Percentiles rank a stretch among this genome's conserved stretches.
Conservation (phyloP, 2,888 invertebrate genomes). For the Tenodera sinensis region DNA sequence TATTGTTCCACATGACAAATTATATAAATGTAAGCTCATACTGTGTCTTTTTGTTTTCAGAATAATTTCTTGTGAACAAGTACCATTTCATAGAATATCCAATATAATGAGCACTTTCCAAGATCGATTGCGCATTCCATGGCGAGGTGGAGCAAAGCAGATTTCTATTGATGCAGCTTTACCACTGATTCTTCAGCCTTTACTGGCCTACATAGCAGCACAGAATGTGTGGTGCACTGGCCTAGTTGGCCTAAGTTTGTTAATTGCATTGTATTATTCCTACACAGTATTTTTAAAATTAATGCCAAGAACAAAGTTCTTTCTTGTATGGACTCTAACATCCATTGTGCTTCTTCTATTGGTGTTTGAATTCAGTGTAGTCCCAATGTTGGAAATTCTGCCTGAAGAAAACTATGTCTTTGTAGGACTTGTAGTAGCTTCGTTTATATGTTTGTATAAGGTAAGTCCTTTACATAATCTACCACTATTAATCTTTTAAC, state of each 20-base stretch:
- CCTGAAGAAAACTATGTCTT: conserved; percentile 60
- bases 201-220: conserved; percentile 49
- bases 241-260: conserved; percentile 40
- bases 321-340: conserved; percentile 68
- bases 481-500: too few species aligned
- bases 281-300: conserved; percentile 39
- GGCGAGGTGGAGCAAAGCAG: conserved; percentile 57
- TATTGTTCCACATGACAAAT: not conserved
- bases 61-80: conserved; percentile 42
- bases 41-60: conserved; percentile 36
- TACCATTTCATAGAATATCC: conserved; percentile 40
- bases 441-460: conserved; percentile 47
- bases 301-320: conserved; percentile 62
- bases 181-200: conserved; percentile 50
- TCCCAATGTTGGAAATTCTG: conserved; percentile 67
- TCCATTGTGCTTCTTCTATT: conserved; percentile 63
- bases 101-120: conserved; percentile 49
- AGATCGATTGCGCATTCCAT: conserved; percentile 56
- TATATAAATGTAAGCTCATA: not conserved
- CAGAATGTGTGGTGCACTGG: conserved; percentile 45
- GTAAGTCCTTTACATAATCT: conserved; percentile 29
- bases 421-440: conserved; percentile 49
- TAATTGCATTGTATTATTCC: conserved; percentile 30
- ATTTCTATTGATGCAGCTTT: conserved; percentile 50
- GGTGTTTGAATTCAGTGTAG: conserved; percentile 67